Evolutionary conservation across 2,888 invertebrate genomes (phyloP), one percentile per base, ranked within the genome.

Genomic region (Epistrophella euchroma): DNA sequence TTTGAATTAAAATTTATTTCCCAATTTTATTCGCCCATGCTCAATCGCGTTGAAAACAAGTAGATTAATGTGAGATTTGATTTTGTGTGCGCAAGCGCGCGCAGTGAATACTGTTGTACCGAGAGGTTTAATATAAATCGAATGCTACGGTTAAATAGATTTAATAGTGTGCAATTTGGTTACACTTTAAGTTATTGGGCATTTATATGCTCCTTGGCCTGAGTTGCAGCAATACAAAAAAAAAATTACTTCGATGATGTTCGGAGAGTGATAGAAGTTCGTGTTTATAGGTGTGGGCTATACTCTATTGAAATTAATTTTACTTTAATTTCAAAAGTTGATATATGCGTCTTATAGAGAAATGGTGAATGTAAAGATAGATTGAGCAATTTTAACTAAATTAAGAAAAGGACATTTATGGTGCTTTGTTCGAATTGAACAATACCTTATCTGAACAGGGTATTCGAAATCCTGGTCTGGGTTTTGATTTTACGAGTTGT

Each of bases 171-270:
- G 82, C 86, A 82, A 86, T 86, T 86, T 82, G 82, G 86, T 82
- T 82, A 77, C 86, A 86, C 77, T 82, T 86, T 86, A 86, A 82
- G 56, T 86, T 81, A 86, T 86, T 86, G 86, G 73, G 77, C 86
- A 78, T 82, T 81, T 74, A 82, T 74, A 60, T 13, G 40, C 40
- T 71, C 43, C 19, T 50, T 5, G 35, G 68, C 32, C 19, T 19
- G 13, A 15, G 10, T 64, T 17, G 56, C 15, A 10, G 50, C 22
- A 66, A 40, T 62, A 50, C 7, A 66, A 19, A 66, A 66, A 62
- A 75, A 56, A 68, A 85, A 80, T 72, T 80, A 68, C 35, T n/a
- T 11, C 22, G 56, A 55, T 50, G 73, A 82, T 77, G 47, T 50
- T 64, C 47, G 25, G 47, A 72, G 66, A 80, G 81, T 62, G 76